Conservation (phyloP, 2,797 vertebrate species). For the Malurus leucopterus region DNA sequence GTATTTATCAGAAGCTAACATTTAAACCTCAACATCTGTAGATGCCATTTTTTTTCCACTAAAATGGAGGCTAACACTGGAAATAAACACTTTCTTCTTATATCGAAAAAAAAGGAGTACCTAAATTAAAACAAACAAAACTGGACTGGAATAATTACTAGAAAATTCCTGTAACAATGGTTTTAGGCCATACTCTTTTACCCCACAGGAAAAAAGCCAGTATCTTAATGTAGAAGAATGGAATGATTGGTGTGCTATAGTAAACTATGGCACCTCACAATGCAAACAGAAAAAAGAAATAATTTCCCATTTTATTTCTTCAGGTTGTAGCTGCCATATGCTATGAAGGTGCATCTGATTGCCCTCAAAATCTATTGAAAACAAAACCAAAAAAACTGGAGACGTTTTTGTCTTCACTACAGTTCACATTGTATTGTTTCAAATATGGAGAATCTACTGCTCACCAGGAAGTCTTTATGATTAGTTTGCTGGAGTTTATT, state of each 20-base stretch:
- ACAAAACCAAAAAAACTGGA: neutral
- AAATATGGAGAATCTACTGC: neutral
- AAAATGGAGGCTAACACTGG: neutral
- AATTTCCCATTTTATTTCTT: neutral
- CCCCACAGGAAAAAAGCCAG: neutral
- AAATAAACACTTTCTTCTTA: neutral
- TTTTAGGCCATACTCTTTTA: neutral
- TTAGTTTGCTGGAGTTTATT: neutral
- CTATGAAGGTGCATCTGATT: neutral
- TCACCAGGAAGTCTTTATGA: neutral
- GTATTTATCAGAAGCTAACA: neutral
- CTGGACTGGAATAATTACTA: neutral
- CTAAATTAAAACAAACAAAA: neutral
- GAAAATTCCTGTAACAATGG: neutral
- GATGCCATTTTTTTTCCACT: neutral
- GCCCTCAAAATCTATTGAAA: neutral
- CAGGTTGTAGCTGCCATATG: neutral
- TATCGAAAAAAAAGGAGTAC: neutral
- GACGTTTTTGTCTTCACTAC: neutral
- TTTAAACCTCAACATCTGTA: neutral
- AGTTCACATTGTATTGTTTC: neutral
- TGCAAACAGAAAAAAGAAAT: neutral
- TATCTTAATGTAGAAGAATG: neutral
- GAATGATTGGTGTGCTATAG: neutral
- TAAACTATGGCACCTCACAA: neutral